These are phyloP conservation scores for Philaethria dido DNA, from an alignment of 2,888 invertebrate species.

Conservation along the genomic window DNA sequence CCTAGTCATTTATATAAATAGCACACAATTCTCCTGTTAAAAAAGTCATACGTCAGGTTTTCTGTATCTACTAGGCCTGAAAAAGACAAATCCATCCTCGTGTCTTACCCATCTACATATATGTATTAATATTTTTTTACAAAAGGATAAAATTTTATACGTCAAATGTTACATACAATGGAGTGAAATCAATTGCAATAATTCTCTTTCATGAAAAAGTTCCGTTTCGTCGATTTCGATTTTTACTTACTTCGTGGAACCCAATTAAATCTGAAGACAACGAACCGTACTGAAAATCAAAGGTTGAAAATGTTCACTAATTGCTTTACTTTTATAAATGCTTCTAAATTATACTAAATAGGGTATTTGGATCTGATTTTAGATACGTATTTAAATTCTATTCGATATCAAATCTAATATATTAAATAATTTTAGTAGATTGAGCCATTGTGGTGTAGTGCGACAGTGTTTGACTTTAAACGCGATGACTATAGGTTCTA, in stretches of 20 bases:
- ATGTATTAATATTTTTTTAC: too few relatives aligned
- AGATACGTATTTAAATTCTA: background rate
- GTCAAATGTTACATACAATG: background rate
- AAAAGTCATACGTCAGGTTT: too few relatives aligned
- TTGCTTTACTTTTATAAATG: conserved; percentile 6
- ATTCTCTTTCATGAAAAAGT: background rate
- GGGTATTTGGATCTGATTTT: conserved; percentile 3
- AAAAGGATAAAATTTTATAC: background rate
- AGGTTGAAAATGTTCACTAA: conserved; percentile 11
- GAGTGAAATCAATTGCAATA: conserved; percentile 5
- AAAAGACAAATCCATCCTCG: too few relatives aligned
- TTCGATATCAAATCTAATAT: too few relatives aligned
- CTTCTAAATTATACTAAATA: background rate
- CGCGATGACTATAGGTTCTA: too few relatives aligned
- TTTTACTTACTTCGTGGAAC: conserved; percentile 10
- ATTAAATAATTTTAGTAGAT: too few relatives aligned
- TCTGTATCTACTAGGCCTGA: too few relatives aligned
- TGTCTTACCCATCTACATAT: too few relatives aligned
- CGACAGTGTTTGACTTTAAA: too few relatives aligned
- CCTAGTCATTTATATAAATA: too few relatives aligned
- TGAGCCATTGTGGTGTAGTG: too few relatives aligned
- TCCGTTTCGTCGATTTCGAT: conserved; percentile 1
- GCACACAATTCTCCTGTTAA: too few relatives aligned
- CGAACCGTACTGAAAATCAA: conserved; percentile 3
- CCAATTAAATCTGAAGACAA: conserved; percentile 20